Evolutionary conservation across 2,888 invertebrate species (phyloP).

Genomic region (Nemotelus pantherinus): DNA sequence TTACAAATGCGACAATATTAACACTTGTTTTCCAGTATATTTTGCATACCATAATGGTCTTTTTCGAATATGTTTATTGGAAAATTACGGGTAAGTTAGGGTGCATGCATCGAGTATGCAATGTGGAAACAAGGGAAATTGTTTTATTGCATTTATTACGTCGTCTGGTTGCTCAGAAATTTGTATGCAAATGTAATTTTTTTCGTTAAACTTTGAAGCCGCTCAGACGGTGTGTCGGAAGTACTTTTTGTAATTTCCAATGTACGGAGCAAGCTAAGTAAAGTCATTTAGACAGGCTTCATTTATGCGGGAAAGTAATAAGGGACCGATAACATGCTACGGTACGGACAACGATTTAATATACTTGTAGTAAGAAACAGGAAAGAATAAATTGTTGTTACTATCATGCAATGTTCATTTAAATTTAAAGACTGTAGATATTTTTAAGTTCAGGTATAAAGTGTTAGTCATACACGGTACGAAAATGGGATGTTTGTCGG

Average conservation of each 20-base stretch:
- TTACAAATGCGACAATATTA: background rate
- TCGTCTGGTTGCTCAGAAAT: background rate
- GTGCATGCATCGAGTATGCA: background rate
- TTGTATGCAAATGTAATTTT: conserved; percentile 13
- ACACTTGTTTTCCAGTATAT: background rate
- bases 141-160: background rate
- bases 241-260: background rate
- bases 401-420: too few species aligned
- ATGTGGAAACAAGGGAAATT: conserved; percentile 8
- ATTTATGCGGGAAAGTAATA: too few species aligned
- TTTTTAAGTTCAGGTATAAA: too few species aligned
- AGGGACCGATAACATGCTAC: too few species aligned
- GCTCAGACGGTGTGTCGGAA: background rate
- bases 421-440: too few species aligned
- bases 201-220: background rate
- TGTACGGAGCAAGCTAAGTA: too few species aligned
- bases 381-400: too few species aligned
- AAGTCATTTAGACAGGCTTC: too few species aligned
- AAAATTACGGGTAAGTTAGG: conserved; percentile 1
- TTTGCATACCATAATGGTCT: background rate
- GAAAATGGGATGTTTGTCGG: too few species aligned
- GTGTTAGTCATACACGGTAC: too few species aligned
- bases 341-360: too few species aligned
- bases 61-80: background rate
- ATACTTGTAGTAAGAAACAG: too few species aligned